Conservation (phyloP, 2,113 vertebrate species). For the Motacilla tschutschensis region DNA sequence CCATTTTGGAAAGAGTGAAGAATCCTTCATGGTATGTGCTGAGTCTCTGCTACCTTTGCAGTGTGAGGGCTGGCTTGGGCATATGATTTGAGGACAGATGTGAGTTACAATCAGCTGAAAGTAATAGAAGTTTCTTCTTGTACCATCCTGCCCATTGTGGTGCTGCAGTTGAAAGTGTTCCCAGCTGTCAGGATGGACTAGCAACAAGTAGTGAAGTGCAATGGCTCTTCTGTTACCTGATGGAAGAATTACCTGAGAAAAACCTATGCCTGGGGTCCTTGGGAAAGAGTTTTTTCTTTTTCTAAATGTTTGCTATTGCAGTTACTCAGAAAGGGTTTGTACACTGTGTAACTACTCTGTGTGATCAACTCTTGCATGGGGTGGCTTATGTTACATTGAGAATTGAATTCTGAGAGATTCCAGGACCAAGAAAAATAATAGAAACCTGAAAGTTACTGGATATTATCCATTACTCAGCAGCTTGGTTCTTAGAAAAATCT, state of each 20-base stretch:
- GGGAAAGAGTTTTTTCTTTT: background rate
- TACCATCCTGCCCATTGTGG: background rate
- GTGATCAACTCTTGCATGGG: background rate
- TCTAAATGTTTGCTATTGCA: background rate
- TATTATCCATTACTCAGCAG: background rate
- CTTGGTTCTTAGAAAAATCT: background rate
- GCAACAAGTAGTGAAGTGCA: background rate
- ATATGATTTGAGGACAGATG: background rate
- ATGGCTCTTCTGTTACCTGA: background rate
- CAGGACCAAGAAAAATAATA: background rate
- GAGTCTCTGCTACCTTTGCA: background rate
- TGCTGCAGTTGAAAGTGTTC: background rate
- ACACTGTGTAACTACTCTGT: background rate
- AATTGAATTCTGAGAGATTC: background rate
- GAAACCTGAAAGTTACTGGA: background rate
- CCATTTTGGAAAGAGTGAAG: background rate
- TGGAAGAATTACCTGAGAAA: background rate
- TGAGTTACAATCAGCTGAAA: background rate
- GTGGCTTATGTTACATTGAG: background rate
- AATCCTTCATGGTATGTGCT: background rate
- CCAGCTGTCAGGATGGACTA: background rate
- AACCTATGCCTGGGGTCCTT: background rate
- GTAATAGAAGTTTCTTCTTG: slow-evolving; percentile 13
- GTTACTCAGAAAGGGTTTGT: background rate
- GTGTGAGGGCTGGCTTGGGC: background rate